Percentiles rank a stretch among this genome's conserved stretches.
phyloP scores from a whole-genome alignment of 2,888 invertebrate species.

The Synanthedon tipuliformis region DNA sequence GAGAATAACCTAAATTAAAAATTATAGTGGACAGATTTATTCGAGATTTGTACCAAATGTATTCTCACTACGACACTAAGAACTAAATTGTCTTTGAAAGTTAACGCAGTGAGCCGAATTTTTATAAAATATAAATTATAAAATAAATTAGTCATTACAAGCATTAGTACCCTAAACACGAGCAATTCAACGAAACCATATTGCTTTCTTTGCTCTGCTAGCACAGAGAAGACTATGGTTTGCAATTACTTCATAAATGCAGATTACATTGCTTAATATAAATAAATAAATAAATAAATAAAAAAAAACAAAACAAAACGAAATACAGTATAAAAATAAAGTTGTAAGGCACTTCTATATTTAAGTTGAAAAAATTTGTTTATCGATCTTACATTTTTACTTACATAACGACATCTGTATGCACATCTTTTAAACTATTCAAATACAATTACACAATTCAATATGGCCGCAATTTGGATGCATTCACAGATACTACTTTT shows the following conservation, averaged over 20 bases:
- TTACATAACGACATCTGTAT: slow-evolving; percentile 33
- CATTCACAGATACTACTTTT: slow-evolving; percentile 8
- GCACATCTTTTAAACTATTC: slow-evolving; percentile 23
- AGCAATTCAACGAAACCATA: not conserved
- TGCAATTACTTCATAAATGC: slow-evolving; percentile 38
- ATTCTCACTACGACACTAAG: not conserved
- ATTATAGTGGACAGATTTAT: not conserved
- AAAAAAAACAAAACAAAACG: slow-evolving; percentile 23
- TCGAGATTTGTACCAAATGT: not conserved
- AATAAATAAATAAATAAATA: slow-evolving; percentile 1
- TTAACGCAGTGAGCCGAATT: not conserved
- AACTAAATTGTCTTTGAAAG: not conserved
- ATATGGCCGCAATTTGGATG: slow-evolving; percentile 15
- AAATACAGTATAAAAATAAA: slow-evolving; percentile 55
- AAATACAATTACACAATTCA: slow-evolving; percentile 31
- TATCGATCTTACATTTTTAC: slow-evolving; percentile 32
- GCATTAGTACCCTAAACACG: not conserved
- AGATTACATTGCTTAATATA: slow-evolving; percentile 44
- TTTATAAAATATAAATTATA: not conserved
- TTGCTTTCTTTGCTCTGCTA: not conserved
- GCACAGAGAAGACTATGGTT: not conserved
- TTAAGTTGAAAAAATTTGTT: slow-evolving; percentile 49
- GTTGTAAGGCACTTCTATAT: slow-evolving; percentile 69
- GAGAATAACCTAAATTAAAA: not conserved
- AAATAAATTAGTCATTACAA: not conserved